Base-by-base conservation (phyloP, 2,888 invertebrate genomes). In the Melitaea athalia region DNA sequence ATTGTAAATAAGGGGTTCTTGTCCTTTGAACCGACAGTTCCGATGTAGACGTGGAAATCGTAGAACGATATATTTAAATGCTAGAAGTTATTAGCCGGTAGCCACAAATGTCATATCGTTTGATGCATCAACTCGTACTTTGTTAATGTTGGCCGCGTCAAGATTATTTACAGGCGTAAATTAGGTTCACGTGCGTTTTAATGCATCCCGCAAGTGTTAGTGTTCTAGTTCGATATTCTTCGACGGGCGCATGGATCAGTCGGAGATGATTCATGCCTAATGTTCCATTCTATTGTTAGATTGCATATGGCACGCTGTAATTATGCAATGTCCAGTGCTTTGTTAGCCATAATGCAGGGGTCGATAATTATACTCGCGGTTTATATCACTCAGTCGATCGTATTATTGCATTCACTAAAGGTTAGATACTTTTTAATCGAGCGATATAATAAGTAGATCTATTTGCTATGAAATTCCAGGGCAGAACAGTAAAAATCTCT, bases 161-260 rank as follows among this genome's bases (percentile, higher is more conserved):
- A 80, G 82, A 86, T 86, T 86, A 89, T 89, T 89, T 85, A 83
- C 81, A 81, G 75, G 85, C 83, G 91, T 89, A 91, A 92, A 92
- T 92, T 91, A 91, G 90, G 79, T 87, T 89, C 92, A 90, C 92
- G 90, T 92, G 91, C 85, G 84, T 91, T 91, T 89, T 92, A 92
- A 92, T 92, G 92, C 88, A 89, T 85, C 82, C 84, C 79, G 87
- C 85, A 84, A 89, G 86, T 87, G 88, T 87, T 88, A 86, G 89
- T 86, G 92, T 80, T 91, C 92, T 85, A 92, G 86, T 91, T 91
- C 85, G 91, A 92, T 92, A 92, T 92, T 92, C 92, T 92, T 89
- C 85, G 57, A 42, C 57, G 15, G 85, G 86, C 82, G 86, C 83
- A 85, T 84, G 89, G 90, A 92, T 91, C 91, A 87, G 86, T 81